These are phyloP conservation scores for Trichogramma dendrolimi DNA, from an alignment of 2,888 invertebrate species.

Conservation along the genomic window DNA sequence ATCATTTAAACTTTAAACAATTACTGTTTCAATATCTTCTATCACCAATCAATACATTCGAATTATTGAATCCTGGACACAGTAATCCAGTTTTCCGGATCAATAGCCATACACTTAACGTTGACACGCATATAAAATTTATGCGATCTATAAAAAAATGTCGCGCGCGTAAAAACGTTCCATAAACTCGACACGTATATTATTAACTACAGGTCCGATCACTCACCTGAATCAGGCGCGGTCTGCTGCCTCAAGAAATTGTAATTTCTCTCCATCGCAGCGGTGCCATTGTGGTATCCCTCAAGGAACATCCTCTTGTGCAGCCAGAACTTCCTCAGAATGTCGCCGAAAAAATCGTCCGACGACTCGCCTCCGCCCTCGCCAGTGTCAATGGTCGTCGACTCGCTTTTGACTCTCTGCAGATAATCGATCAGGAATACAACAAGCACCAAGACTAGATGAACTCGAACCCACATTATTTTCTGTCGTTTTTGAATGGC, in stretches of 20 bases:
- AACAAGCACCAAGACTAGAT: constrained; percentile 40
- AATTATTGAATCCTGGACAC: too few species aligned
- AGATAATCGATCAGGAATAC: constrained; percentile 25
- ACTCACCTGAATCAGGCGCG: constrained; percentile 11
- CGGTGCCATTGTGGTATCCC: constrained; percentile 18
- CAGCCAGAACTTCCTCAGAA: constrained; percentile 3
- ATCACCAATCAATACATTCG: too few species aligned
- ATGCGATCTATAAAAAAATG: neutral
- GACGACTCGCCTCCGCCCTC: neutral
- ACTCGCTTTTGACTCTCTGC: constrained; percentile 24
- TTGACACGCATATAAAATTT: neutral
- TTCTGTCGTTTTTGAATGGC: constrained; percentile 14
- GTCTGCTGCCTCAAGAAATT: neutral
- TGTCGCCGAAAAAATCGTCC: constrained; percentile 7
- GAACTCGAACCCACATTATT: constrained; percentile 39
- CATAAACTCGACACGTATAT: neutral
- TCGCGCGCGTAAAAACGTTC: neutral
- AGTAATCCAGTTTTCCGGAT: too few species aligned
- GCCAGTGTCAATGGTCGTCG: neutral
- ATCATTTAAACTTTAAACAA: too few species aligned
- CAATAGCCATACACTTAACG: too few species aligned
- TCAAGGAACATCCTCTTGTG: constrained; percentile 19
- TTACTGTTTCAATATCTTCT: too few species aligned
- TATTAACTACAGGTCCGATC: neutral
- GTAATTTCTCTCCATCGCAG: neutral